A percentile compares a stretch with the other conserved stretches of the same genome.
Conservation (phyloP, 2,888 invertebrate species). For the Atrina japonica region DNA sequence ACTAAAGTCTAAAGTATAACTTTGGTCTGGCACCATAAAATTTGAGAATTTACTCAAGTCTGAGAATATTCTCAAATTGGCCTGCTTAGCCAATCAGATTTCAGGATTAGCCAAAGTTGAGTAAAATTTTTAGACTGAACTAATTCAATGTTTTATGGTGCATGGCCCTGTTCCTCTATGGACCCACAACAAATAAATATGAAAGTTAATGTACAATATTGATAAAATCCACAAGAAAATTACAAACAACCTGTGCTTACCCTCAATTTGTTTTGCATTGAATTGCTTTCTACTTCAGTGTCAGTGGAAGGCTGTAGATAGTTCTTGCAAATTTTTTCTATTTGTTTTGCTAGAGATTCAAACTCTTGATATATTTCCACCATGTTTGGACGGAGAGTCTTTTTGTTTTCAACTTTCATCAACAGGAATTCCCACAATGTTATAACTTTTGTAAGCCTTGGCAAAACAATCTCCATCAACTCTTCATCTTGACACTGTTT, state of each 20-base stretch:
- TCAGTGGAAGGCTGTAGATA: constrained; percentile 61
- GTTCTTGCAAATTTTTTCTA: constrained; percentile 67
- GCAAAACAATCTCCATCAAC: constrained; percentile 81
- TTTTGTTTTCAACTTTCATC: constrained; percentile 79
- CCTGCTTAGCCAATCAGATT: too few relatives aligned
- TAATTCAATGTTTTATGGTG: too few relatives aligned
- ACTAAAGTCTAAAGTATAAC: too few relatives aligned
- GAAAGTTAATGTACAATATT: too few relatives aligned
- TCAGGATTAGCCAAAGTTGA: too few relatives aligned
- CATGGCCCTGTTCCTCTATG: too few relatives aligned
- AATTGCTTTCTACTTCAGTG: constrained; percentile 17
- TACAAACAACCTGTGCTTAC: background rate
- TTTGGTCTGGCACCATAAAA: too few relatives aligned
- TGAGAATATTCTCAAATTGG: too few relatives aligned
- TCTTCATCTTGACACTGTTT: constrained; percentile 78
- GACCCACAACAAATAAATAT: too few relatives aligned
- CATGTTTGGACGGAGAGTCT: constrained; percentile 64
- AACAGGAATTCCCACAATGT: constrained; percentile 82
- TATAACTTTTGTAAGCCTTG: constrained; percentile 80
- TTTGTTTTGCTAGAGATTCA: constrained; percentile 65
- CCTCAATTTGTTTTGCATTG: background rate
- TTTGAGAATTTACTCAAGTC: too few relatives aligned
- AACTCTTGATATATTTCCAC: constrained; percentile 71
- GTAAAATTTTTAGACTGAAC: too few relatives aligned
- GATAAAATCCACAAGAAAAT: too few relatives aligned